A percentile compares a stretch with the other conserved stretches of the same genome.
phyloP scores from a whole-genome alignment of 2,113 vertebrate species.

The Gulo gulo region DNA sequence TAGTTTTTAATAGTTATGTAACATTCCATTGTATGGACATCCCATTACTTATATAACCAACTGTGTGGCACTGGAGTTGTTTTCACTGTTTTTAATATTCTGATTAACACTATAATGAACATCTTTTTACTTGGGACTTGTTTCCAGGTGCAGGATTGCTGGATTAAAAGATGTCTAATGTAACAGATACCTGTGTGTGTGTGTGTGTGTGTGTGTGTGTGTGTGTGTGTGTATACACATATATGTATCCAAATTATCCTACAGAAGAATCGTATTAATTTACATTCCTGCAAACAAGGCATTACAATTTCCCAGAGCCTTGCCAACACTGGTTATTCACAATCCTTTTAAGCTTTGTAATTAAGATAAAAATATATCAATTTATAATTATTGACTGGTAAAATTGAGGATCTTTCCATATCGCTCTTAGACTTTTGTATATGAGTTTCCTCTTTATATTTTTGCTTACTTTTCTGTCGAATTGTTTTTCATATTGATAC shows the following conservation, averaged over 20 bases:
- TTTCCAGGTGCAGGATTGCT: neutral
- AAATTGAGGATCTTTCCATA: neutral
- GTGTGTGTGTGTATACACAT: neutral
- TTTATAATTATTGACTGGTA: neutral
- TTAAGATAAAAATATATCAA: neutral
- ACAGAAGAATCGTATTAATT: neutral
- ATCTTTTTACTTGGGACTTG: neutral
- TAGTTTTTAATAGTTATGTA: neutral
- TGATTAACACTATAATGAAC: neutral
- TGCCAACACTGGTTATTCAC: neutral
- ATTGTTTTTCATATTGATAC: neutral
- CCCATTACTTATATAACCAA: neutral
- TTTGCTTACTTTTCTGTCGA: neutral
- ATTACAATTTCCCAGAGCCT: neutral
- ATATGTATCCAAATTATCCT: neutral
- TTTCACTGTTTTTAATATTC: conserved; percentile 18
- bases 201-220: neutral
- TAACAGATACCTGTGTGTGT: neutral
- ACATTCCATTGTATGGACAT: neutral
- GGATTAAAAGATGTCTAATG: neutral
- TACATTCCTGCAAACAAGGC: neutral
- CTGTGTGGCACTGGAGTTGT: neutral
- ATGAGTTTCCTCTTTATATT: neutral
- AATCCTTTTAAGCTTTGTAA: neutral
- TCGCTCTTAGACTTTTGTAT: neutral